Percentiles rank a stretch among this genome's conserved stretches.
Conservation (phyloP, 2,113 vertebrate species). For the Forbesichthys papilliferus region DNA sequence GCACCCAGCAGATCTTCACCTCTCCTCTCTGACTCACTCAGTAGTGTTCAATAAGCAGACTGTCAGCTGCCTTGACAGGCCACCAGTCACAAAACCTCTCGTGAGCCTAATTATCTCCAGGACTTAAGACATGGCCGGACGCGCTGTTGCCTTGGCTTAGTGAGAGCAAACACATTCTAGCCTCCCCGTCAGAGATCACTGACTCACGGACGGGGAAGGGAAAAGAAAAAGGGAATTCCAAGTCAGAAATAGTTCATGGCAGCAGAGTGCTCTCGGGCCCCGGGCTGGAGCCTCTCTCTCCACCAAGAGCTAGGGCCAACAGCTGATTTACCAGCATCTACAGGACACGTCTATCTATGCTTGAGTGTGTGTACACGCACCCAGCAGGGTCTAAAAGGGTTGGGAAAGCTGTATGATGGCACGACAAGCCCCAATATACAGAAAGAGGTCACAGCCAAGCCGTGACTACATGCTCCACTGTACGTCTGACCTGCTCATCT, state of each 20-base stretch:
- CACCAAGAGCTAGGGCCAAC: constrained; percentile 21
- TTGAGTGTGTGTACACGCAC: constrained; percentile 27
- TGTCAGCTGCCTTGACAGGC: constrained; percentile 58
- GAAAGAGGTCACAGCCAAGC: constrained; percentile 44
- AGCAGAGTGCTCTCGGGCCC: constrained; percentile 15
- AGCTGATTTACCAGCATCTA: constrained; percentile 26
- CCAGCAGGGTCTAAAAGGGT: constrained; percentile 4
- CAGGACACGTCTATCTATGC: constrained; percentile 10
- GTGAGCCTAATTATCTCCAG: constrained; percentile 56
- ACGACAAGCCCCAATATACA: constrained; percentile 22
- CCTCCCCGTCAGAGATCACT: constrained; percentile 41
- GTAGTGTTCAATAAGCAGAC: constrained; percentile 29
- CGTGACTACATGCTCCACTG: constrained; percentile 53
- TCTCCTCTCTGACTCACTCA: constrained; percentile 36
- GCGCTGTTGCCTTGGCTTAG: constrained; percentile 35
- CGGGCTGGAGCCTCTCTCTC: constrained; percentile 56
- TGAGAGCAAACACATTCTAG: constrained; percentile 33
- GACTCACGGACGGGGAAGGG: background rate
- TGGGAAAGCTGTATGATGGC: constrained; percentile 12
- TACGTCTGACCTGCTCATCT: constrained; percentile 53
- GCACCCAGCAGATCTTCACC: too few species aligned
- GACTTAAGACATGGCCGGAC: constrained; percentile 51
- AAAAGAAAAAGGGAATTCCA: constrained; percentile 41
- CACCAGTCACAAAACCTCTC: constrained; percentile 38
- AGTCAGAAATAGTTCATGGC: constrained; percentile 41